Conservation (phyloP, 1,140 invertebrate genomes). For the Campoletis sonorensis region DNA sequence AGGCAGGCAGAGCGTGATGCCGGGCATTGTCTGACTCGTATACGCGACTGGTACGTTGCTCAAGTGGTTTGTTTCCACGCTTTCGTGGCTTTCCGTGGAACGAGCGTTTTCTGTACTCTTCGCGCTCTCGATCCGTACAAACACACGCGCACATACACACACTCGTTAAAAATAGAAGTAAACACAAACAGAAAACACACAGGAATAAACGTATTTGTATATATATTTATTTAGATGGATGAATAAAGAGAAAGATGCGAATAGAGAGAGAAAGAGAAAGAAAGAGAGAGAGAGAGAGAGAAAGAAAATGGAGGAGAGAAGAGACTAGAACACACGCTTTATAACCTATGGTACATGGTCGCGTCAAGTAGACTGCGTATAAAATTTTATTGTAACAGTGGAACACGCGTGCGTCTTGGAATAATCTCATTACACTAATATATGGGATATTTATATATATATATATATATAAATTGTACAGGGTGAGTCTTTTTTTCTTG, state of each 20-base stretch:
- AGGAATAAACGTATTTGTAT: too few species aligned
- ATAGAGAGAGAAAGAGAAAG: neutral
- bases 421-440: conserved; percentile 10
- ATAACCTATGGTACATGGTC: conserved; percentile 7
- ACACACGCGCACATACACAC: neutral
- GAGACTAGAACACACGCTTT: neutral
- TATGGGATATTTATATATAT: neutral
- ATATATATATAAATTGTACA: neutral
- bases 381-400: neutral
- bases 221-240: too few species aligned
- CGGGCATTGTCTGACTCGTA: conserved; percentile 55
- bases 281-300: neutral
- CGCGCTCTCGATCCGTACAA: conserved; percentile 13
- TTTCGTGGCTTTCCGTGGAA: conserved; percentile 55
- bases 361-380: conserved; percentile 8
- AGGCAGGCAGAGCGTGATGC: conserved; percentile 58
- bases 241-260: too few species aligned
- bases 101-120: conserved; percentile 29
- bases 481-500: too few species aligned
- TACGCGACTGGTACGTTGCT: conserved; percentile 49
- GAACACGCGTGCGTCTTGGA: neutral
- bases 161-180: too few species aligned
- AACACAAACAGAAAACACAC: too few species aligned
- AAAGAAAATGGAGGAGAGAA: neutral
- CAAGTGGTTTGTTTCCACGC: conserved; percentile 59